Percentiles rank a stretch among this genome's conserved stretches.
These are phyloP conservation scores for Cybosia mesomella DNA, from an alignment of 2,888 invertebrate species.

Conservation along the genomic window DNA sequence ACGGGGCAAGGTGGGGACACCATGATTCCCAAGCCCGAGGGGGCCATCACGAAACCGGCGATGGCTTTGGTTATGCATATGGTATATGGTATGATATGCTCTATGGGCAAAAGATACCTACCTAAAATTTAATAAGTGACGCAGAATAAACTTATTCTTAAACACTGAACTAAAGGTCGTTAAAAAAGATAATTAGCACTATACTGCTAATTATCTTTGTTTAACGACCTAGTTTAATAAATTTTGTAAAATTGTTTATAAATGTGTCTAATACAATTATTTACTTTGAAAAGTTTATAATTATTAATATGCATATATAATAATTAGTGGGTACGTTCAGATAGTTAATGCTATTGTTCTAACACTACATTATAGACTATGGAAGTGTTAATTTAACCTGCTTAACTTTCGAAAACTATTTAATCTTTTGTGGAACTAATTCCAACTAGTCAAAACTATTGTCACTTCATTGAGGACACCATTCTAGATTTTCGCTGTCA, in stretches of 20 bases:
- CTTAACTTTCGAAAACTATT: neutral
- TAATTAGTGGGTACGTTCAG: neutral
- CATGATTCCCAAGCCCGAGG: too few relatives aligned
- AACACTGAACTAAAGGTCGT: neutral
- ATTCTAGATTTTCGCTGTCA: slow-evolving; percentile 4
- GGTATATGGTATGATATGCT: too few relatives aligned
- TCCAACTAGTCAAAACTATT: neutral
- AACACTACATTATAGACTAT: neutral
- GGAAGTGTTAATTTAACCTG: neutral
- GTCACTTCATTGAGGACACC: neutral
- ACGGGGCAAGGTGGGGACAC: too few relatives aligned
- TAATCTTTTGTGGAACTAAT: slow-evolving; percentile 1
- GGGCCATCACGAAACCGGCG: too few relatives aligned
- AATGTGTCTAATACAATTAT: neutral
- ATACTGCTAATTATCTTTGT: neutral
- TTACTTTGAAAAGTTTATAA: neutral
- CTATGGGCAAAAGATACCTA: neutral
- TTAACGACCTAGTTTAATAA: neutral
- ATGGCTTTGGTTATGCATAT: too few relatives aligned
- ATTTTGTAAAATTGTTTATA: neutral
- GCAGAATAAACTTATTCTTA: neutral
- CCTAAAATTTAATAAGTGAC: too few relatives aligned
- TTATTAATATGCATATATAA: neutral
- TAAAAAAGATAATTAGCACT: too few relatives aligned
- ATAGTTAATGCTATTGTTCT: neutral